Evolutionary conservation across 2,113 vertebrate species (phyloP).

Genomic region (Oryzias celebensis): DNA sequence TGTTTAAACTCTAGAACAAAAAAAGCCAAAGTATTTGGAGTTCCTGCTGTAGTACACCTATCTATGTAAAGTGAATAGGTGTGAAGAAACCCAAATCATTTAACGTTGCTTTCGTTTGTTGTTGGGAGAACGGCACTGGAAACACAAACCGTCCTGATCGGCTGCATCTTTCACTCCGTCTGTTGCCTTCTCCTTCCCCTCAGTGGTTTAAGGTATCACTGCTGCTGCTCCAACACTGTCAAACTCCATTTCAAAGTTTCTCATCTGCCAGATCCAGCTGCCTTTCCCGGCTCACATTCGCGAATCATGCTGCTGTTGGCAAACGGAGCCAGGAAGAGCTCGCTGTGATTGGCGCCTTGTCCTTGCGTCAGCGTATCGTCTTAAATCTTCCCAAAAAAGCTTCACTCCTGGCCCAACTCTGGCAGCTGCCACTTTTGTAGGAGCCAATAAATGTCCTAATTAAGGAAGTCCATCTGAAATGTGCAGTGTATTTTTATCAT

Average conservation of each 20-base stretch:
- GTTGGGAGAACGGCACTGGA: slow-evolving; percentile 18
- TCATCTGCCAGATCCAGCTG: slow-evolving; percentile 63
- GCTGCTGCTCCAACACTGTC: slow-evolving; percentile 50
- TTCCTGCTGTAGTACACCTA: slow-evolving; percentile 12
- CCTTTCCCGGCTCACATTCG: slow-evolving; percentile 50
- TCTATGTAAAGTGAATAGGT: not conserved
- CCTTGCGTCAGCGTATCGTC: slow-evolving; percentile 42
- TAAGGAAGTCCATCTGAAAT: slow-evolving; percentile 35
- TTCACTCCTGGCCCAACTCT: slow-evolving; percentile 1
- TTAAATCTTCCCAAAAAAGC: slow-evolving; percentile 38
- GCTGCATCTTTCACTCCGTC: slow-evolving; percentile 49
- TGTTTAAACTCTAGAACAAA: too few species aligned
- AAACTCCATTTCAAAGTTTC: slow-evolving; percentile 66
- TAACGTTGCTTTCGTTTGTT: slow-evolving; percentile 17
- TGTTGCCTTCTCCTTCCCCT: slow-evolving; percentile 43
- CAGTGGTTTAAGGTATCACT: slow-evolving; percentile 48
- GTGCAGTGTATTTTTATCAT: slow-evolving; percentile 14
- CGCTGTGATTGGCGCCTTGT: slow-evolving; percentile 49
- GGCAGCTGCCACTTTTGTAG: slow-evolving; percentile 2
- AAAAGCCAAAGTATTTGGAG: too few species aligned
- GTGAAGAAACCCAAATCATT: not conserved
- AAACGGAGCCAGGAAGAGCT: slow-evolving; percentile 44
- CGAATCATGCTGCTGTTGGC: slow-evolving; percentile 52
- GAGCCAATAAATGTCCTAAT: slow-evolving; percentile 47
- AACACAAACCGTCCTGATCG: slow-evolving; percentile 31